phyloP scores from a whole-genome alignment of 2,113 vertebrate species.

The Eira barbara region DNA sequence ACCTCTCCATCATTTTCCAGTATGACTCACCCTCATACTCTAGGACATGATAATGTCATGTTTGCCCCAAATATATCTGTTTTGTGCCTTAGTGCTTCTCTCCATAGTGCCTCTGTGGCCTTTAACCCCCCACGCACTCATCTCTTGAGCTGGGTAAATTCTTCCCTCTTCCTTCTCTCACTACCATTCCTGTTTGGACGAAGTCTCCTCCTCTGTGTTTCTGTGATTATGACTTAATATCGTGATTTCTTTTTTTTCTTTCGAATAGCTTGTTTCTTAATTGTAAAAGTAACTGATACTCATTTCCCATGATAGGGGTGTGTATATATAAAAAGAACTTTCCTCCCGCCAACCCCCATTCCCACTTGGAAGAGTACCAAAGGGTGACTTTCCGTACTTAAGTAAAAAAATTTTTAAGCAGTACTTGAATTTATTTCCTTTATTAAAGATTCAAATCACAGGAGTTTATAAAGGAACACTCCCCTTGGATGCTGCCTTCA shows the following conservation, averaged over 20 bases:
- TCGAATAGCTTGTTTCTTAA: neutral
- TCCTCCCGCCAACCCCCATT: neutral
- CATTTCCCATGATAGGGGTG: neutral
- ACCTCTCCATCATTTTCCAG: neutral
- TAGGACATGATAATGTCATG: neutral
- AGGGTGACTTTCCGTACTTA: neutral
- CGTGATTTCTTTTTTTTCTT: neutral
- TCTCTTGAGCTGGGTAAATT: neutral
- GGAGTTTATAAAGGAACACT: neutral
- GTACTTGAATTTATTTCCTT: neutral
- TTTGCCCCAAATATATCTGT: neutral
- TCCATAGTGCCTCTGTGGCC: neutral
- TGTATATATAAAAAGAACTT: neutral
- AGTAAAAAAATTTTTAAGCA: neutral
- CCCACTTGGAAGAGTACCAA: neutral
- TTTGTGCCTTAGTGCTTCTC: neutral
- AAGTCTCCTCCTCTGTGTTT: neutral
- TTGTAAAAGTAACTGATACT: neutral
- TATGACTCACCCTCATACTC: neutral
- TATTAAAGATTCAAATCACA: neutral
- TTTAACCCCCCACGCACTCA: neutral
- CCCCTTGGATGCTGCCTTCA: neutral
- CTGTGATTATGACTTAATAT: neutral
- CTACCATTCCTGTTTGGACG: neutral
- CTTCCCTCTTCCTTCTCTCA: neutral